Evolutionary conservation across 1,140 invertebrate species (phyloP).

Genomic region (Tetranychus cinnabarinus): DNA sequence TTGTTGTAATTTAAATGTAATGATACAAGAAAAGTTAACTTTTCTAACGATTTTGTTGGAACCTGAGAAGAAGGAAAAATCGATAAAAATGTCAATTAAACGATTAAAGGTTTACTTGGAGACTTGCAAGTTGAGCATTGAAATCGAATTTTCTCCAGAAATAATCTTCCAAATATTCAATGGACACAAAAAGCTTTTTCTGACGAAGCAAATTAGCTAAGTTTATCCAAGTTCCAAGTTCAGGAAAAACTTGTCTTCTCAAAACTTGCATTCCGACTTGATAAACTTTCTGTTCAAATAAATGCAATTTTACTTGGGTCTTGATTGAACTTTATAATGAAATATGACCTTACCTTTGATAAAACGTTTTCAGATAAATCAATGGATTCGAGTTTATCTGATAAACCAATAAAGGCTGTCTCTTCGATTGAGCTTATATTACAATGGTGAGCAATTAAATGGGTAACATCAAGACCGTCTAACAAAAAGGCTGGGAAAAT

Average conservation of each 20-base stretch:
- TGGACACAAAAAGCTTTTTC: no score
- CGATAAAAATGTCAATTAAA: not conserved
- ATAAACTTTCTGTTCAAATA: no score
- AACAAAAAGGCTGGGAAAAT: slow-evolving; percentile 60
- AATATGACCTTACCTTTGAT: slow-evolving; percentile 2
- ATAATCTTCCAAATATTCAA: no score
- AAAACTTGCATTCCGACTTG: no score
- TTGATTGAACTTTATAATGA: no score
- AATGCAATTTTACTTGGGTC: no score
- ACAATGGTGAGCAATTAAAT: slow-evolving; percentile 58
- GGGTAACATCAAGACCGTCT: slow-evolving; percentile 56
- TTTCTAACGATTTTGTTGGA: slow-evolving; percentile 12
- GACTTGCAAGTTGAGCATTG: no score
- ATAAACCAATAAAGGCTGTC: slow-evolving; percentile 17
- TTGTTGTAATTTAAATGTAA: slow-evolving; percentile 15
- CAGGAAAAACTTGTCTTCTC: no score
- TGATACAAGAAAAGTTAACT: slow-evolving; percentile 9
- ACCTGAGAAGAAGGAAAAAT: not conserved
- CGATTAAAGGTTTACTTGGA: not conserved
- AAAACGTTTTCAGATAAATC: slow-evolving; percentile 16
- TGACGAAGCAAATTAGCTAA: no score
- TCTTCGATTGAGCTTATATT: slow-evolving; percentile 11
- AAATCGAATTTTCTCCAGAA: no score
- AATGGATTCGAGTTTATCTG: slow-evolving; percentile 12
- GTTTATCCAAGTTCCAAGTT: no score